These are phyloP conservation scores for Eulacestoma nigropectus DNA, from an alignment of 2,113 vertebrate genomes.

Conservation along the genomic window DNA sequence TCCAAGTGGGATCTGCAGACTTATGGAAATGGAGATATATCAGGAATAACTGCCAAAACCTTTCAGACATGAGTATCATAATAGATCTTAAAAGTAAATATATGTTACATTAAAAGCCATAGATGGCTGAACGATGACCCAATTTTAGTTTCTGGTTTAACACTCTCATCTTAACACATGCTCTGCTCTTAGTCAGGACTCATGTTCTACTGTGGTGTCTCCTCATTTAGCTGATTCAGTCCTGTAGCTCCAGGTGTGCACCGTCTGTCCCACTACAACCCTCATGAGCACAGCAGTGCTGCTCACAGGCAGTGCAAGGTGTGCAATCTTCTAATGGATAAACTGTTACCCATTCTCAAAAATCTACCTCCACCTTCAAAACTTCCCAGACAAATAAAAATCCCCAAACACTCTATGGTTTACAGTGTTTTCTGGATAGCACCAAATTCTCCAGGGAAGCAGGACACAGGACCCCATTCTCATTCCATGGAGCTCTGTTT, in stretches of 20 bases:
- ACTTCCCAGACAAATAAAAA: background rate
- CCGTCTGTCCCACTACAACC: rapidly evolving
- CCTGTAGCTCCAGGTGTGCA: background rate
- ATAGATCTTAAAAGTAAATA: background rate
- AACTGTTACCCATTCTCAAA: background rate
- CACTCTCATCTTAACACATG: background rate
- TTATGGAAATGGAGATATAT: background rate
- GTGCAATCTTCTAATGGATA: background rate
- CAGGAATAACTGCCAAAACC: background rate
- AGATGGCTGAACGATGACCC: background rate
- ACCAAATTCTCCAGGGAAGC: background rate
- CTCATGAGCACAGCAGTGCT: rapidly evolving
- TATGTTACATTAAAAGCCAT: background rate
- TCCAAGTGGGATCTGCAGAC: background rate
- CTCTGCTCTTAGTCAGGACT: background rate
- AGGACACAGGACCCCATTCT: rapidly evolving
- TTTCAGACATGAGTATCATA: background rate
- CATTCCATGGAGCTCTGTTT: background rate
- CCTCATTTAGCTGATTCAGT: background rate
- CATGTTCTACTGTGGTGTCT: rapidly evolving
- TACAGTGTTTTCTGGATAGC: background rate
- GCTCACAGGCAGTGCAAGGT: background rate
- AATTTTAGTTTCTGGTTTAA: background rate
- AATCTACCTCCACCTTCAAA: background rate
- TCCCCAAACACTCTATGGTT: rapidly evolving